phyloP scores from a whole-genome alignment of 2,888 invertebrate species.

The Malthinus seriepunctatus region DNA sequence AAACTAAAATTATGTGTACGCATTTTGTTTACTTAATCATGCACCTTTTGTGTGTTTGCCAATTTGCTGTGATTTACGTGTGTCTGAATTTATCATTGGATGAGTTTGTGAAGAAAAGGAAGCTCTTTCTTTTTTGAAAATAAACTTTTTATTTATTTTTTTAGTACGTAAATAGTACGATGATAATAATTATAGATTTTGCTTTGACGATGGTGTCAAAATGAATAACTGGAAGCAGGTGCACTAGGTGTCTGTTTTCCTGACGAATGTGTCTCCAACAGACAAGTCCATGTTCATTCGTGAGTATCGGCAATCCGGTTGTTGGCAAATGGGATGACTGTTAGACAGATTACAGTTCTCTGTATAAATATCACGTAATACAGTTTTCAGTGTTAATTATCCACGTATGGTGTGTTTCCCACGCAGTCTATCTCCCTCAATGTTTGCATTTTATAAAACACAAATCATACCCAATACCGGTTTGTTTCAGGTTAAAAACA shows the following conservation, averaged over 20 bases:
- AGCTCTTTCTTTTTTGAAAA: neutral
- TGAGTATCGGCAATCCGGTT: conserved; percentile 27
- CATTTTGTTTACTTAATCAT: too few species aligned
- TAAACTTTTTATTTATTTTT: neutral
- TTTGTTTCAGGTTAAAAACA: conserved; percentile 21
- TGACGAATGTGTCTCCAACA: conserved; percentile 40
- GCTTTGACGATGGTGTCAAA: conserved; percentile 24
- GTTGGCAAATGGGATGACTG: conserved; percentile 24
- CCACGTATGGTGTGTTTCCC: conserved; percentile 30
- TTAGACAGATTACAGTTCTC: conserved; percentile 34
- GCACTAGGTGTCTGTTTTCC: conserved; percentile 34
- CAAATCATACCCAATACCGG: conserved; percentile 31
- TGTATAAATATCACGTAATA: conserved; percentile 39
- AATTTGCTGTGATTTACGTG: too few species aligned
- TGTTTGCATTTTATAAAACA: conserved; percentile 28
- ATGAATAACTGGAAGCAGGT: conserved; percentile 42
- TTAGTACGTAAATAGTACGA: neutral
- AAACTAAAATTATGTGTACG: too few species aligned
- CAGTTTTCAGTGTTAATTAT: conserved; percentile 41
- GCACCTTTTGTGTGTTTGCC: too few species aligned
- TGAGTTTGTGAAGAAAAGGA: too few species aligned
- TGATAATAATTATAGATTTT: conserved; percentile 19
- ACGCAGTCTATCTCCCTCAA: conserved; percentile 32
- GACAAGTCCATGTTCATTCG: conserved; percentile 32
- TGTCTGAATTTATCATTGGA: too few species aligned